Base-by-base conservation (phyloP, 2,888 invertebrate genomes). In the Philopedon plagiatum region DNA sequence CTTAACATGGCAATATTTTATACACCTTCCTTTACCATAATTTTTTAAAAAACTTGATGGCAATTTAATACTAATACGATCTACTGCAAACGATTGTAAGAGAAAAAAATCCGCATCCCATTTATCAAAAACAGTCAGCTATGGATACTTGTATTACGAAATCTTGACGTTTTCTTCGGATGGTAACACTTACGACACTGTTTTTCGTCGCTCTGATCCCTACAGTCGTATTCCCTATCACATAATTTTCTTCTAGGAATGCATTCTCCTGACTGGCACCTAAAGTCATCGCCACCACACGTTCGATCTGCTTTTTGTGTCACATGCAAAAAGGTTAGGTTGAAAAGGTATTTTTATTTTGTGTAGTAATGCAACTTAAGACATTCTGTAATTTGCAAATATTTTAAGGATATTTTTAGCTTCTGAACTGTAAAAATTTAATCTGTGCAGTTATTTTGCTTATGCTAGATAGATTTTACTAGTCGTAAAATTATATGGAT, bases 161-260 rank as follows among this genome's bases (percentile, higher is more conserved):
- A 23, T 61, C 0, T 49, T 46, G 7, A 58, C 23, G 26, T 13
- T 58, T 13, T 58, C 41, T 37, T 58, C 58, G 23, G 19, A 57
- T 64, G 41, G 15, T 64, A 78, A 78, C 73, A 79, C 79, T 79
- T 79, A 79, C 79, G 83, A 84, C 90, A 90, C 76, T 88, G 87
- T 76, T 80, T 79, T 83, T 91, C 90, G 81, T 91, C 91, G 51
- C 76, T 78, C 44, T 86, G 85, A 75, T 88, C 88, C 13, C 82
- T 74, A 84, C 93, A 93, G 82, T 93, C 91, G 13, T 67, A 76
- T 11, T 78, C 54, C 26, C 88, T 87, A 83, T 93, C 89, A 85
- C 94, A 94, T 51, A 87, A 86, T 66, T 84, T 85, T 37, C 81
- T 80, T 44, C 80, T 78, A 23, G 88, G 85, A 74, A 94, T 87